These are phyloP conservation scores for rat (Rattus norvegicus) DNA, from an alignment of 2,113 vertebrate species.

Conservation along the genomic window GRCr8 NC_086026.1:19190501-19191000, in stretches of 20 bases:
- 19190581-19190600: background rate
- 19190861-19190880: background rate
- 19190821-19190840: background rate
- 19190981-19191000: background rate
- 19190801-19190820: background rate
- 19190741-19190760: background rate
- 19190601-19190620: background rate
- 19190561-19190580: no score
- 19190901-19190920: background rate
- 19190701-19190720: background rate
- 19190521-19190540: background rate
- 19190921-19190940: background rate
- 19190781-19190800: background rate
- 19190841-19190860: background rate
- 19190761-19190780: background rate
- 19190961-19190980: background rate
- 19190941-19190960: background rate
- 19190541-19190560: background rate
- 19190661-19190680: background rate
- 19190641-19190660: no score
- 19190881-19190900: background rate
- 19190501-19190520: background rate
- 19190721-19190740: background rate
- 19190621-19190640: background rate
- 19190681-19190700: background rate